Evolutionary conservation across 2,113 vertebrate genomes (phyloP), one percentile per base, ranked within the genome.

Genomic region (Takifugu bimaculatus): DNA sequence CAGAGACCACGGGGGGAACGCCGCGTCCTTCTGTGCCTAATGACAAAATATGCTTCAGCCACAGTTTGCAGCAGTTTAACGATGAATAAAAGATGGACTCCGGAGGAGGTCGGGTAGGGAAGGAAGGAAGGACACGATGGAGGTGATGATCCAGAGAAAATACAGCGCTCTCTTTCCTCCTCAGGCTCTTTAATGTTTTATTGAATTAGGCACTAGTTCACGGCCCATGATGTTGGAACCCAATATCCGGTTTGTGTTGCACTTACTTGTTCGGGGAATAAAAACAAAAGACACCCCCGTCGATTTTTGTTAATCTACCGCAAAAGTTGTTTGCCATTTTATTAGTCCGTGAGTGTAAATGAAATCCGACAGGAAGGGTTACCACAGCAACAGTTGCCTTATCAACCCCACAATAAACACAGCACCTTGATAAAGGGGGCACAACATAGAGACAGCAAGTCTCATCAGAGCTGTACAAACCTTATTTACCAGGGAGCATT

Each of bases 381-480:
- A 45, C 72, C 69, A 70, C 7, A 47, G 63, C 26, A 75, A 75
- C 72, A 35, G 62, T 68, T 49, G 32, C 60, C 14, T 4, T 12
- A 27, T 11, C 55, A 6, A 29, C n/a, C 7, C 29, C 13, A 6
- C 5, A 47, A 13, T 26, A 78, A 69, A 70, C 51, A 52, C 69
- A 75, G 70, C 35, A 72, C 1, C 55, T 35, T 5, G 51, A 69
- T 70, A 35, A 75, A 72, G 48, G 47, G 62, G 69, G 70, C 63
- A 58, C 42, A 35, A 28, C 7, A 20, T 6, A 42, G 26, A 28
- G 12, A 9, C 5, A 11, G 20, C 54, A 47, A 43, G 20, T 68
- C 51, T 59, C 54, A 55, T 61, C 47, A 44, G 13, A 55, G 15
- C 11, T 12, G 20, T 42, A 0, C 50, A 25, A 67, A 60, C 20